Evolutionary conservation across 2,797 vertebrate genomes (phyloP).

Genomic region (Danio choprae): DNA sequence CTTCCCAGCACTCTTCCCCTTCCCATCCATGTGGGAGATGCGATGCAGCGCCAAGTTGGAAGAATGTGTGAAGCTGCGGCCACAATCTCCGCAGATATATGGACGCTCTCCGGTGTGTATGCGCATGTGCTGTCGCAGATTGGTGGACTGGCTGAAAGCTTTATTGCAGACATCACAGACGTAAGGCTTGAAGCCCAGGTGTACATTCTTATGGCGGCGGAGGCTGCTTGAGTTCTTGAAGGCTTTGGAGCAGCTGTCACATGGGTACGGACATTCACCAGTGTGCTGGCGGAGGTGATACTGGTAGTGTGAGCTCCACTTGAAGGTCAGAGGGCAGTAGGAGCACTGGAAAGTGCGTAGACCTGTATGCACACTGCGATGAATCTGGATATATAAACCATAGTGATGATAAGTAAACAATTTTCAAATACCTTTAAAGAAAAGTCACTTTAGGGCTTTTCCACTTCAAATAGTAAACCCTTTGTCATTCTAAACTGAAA

Average conservation of each 20-base stretch:
- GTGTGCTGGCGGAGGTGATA: slow-evolving; percentile 95
- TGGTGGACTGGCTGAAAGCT: slow-evolving; percentile 92
- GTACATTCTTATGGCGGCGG: slow-evolving; percentile 90
- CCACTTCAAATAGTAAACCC: too few species aligned
- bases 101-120: slow-evolving; percentile 91
- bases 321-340: slow-evolving; percentile 91
- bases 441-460: not conserved
- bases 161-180: slow-evolving; percentile 87
- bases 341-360: slow-evolving; percentile 89
- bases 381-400: slow-evolving; percentile 71
- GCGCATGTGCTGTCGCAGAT: slow-evolving; percentile 91
- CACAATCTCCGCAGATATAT: slow-evolving; percentile 87
- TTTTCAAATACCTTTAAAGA: not conserved
- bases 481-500: too few species aligned
- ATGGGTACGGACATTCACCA: slow-evolving; percentile 90
- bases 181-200: slow-evolving; percentile 90
- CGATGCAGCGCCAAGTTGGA: slow-evolving; percentile 89
- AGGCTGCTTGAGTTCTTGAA: slow-evolving; percentile 95
- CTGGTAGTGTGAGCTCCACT: slow-evolving; percentile 94
- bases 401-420: not conserved
- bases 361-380: slow-evolving; percentile 92
- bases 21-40: slow-evolving; percentile 75
- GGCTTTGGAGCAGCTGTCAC: slow-evolving; percentile 90
- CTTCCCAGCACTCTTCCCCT: slow-evolving; percentile 64
- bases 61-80: slow-evolving; percentile 91